These are phyloP conservation scores for Lasiurus cinereus DNA, from an alignment of 2,113 vertebrate species.

Conservation along the genomic window DNA sequence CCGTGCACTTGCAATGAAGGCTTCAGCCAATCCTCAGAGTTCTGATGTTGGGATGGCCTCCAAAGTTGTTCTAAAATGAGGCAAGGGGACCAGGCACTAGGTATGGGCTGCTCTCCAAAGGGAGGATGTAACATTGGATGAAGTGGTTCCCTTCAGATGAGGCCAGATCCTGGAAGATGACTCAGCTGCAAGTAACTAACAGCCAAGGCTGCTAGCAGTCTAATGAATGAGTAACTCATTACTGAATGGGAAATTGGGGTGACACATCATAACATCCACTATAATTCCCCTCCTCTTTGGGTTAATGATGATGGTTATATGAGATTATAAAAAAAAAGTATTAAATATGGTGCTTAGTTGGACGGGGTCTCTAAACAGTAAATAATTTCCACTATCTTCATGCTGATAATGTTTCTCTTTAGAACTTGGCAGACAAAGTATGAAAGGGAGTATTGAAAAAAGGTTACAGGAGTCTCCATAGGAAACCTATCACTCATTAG, in stretches of 20 bases:
- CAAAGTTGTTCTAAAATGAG: slow-evolving; percentile 26
- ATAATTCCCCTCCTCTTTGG: not conserved
- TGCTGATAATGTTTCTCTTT: not conserved
- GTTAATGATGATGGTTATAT: not conserved
- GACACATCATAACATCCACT: not conserved
- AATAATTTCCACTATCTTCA: not conserved
- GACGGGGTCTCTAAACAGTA: not conserved
- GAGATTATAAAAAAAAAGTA: not conserved
- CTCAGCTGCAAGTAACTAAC: not conserved
- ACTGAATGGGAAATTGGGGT: not conserved
- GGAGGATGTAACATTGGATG: not conserved
- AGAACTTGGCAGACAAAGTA: not conserved
- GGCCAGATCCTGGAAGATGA: not conserved
- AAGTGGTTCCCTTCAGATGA: not conserved
- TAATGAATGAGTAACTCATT: not conserved
- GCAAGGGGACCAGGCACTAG: not conserved
- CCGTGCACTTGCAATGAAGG: not conserved
- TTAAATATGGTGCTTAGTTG: not conserved
- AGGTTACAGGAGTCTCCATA: not conserved
- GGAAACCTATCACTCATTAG: not conserved
- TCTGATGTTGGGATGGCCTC: not conserved
- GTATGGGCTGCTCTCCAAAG: not conserved
- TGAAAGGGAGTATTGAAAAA: not conserved
- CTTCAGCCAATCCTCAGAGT: not conserved
- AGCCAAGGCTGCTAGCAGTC: not conserved